A percentile compares a stretch with the other conserved stretches of the same genome.
Conservation (phyloP, 1,140 invertebrate genomes). For the Drosophila ficusphila region DNA sequence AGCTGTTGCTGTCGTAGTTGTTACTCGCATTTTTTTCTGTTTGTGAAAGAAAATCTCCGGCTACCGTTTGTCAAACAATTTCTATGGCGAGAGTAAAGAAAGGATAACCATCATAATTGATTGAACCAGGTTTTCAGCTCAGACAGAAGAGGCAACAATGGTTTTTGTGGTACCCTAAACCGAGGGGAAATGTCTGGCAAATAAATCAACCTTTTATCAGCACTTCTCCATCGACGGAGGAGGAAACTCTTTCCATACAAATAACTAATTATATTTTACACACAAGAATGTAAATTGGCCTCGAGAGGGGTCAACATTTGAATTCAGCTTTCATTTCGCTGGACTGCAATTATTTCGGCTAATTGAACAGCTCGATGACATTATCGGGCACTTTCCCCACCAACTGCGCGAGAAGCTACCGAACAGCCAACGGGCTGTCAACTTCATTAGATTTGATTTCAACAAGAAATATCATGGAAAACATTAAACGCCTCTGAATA, state of each 20-base stretch:
- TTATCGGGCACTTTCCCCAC: conserved; percentile 46
- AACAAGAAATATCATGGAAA: conserved; percentile 59
- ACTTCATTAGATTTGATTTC: conserved; percentile 65
- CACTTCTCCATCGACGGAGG: neutral
- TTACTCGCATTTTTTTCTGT: conserved; percentile 51
- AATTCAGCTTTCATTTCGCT: conserved; percentile 20
- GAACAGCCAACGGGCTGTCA: conserved; percentile 51
- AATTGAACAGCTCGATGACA: conserved; percentile 37
- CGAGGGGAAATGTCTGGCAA: conserved; percentile 8
- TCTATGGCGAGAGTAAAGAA: conserved; percentile 25
- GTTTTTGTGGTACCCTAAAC: conserved; percentile 9
- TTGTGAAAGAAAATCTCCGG: conserved; percentile 42
- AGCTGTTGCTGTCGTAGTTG: conserved; percentile 26
- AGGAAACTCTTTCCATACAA: conserved; percentile 19
- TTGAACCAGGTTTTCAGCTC: conserved; percentile 25
- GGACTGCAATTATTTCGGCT: conserved; percentile 30
- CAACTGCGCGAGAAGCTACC: conserved; percentile 27
- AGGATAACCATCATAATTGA: conserved; percentile 48
- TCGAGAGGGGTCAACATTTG: neutral
- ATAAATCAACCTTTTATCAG: conserved; percentile 34
- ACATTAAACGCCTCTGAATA: conserved; percentile 82
- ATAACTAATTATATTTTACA: conserved; percentile 35
- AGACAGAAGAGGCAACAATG: conserved; percentile 24
- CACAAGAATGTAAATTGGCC: conserved; percentile 33
- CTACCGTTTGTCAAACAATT: conserved; percentile 65